Evolutionary conservation across 2,797 vertebrate species (phyloP), one percentile per base, ranked within the genome.

Genomic region (Picus viridis): DNA sequence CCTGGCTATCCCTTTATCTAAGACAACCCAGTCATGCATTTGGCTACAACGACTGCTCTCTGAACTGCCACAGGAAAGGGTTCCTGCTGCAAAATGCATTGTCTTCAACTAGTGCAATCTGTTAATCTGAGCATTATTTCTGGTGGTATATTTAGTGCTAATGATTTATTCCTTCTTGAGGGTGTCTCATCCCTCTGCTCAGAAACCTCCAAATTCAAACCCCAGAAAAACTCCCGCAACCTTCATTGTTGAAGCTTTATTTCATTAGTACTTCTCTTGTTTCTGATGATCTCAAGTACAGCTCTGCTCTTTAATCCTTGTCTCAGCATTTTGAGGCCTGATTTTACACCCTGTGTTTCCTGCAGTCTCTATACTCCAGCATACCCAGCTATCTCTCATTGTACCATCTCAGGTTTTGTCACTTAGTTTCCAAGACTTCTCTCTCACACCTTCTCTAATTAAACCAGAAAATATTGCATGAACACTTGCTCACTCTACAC

Each of bases 351-450:
- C 30, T 9, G 8, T 4, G 10, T 24, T 23, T 76, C 59, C 41
- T 47, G 51, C 49, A 45, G 22, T 14, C 29, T 51, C 47, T 19
- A 30, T 7, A 17, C 32, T 67, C 19, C n/a, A 49, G 20, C 2
- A 0, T 10, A 14, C 30, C 10, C n/a, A 32, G 27, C 17, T 13
- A 0, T 5, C 12, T n/a, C 23, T 41, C 2, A 1, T 53, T 57
- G 34, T n/a, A 39, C 47, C 23, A n/a, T 26, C 29, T n/a, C 65
- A 36, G 51, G 32, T 71, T 54, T 85, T 65, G 32, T 77, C 75
- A 57, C 65, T 39, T 63, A 13, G 16, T 51, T 86, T 75, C 72
- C 7, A 53, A 5, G 2, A 74, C 47, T 12, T 54, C 70, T 4
- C 1, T 6, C 30, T 53, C 61, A 58, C 41, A 4, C 11, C 17